Percentiles rank a stretch among this genome's conserved stretches.
phyloP scores from a whole-genome alignment of 92 coral and sea anemone genomes.

The Epizoanthus scotinus region DNA sequence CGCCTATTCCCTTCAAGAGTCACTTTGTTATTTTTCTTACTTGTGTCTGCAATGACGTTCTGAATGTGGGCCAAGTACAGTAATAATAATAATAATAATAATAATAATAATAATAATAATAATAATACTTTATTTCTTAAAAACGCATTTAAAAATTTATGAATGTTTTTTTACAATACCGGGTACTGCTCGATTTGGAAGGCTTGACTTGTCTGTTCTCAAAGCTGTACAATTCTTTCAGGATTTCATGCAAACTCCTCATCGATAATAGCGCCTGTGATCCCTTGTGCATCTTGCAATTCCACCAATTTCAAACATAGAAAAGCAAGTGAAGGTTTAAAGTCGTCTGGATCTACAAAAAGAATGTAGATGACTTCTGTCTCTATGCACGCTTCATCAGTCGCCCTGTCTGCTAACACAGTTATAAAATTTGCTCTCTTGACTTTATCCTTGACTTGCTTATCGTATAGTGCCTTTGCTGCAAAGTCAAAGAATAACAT shows the following conservation, averaged over 20 bases:
- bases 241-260: slow-evolving; percentile 51
- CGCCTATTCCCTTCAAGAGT: slow-evolving; percentile 64
- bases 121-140: too few species aligned
- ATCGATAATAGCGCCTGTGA: slow-evolving; percentile 51
- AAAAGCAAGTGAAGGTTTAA: slow-evolving; percentile 56
- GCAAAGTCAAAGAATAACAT: slow-evolving; percentile 59
- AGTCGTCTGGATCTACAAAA: slow-evolving; percentile 68
- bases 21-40: slow-evolving; percentile 58
- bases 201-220: slow-evolving; percentile 69
- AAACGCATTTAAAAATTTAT: too few species aligned
- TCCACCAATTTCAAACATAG: slow-evolving; percentile 61
- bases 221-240: slow-evolving; percentile 59
- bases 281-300: slow-evolving; percentile 64
- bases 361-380: slow-evolving; percentile 59
- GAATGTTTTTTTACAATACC: too few species aligned
- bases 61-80: slow-evolving; percentile 60
- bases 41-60: slow-evolving; percentile 67
- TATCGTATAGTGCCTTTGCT: slow-evolving; percentile 54
- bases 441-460: too few species aligned
- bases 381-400: too few species aligned
- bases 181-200: slow-evolving; percentile 60
- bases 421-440: too few species aligned
- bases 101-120: too few species aligned
- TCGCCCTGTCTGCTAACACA: too few species aligned
- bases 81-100: too few species aligned